Conservation (phyloP, 2,888 invertebrate species). For the Cheilosia pagana region DNA sequence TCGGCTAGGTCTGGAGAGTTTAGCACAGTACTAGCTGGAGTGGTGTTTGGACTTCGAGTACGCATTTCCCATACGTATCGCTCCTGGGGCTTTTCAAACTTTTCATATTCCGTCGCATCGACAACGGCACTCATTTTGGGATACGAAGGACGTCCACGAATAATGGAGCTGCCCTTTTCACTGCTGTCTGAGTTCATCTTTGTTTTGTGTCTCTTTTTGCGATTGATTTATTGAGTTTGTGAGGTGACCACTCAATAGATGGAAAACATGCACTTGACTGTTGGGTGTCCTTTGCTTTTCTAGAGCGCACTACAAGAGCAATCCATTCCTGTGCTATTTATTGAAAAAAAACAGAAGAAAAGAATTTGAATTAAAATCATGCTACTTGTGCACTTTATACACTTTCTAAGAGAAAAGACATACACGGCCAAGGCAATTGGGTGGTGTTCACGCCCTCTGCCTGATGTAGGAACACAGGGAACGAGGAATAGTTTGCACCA, state of each 20-base stretch:
- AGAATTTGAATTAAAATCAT: constrained; percentile 57
- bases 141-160: constrained; percentile 60
- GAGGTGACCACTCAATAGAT: constrained; percentile 32
- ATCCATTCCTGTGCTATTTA: constrained; percentile 49
- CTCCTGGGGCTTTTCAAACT: constrained; percentile 79
- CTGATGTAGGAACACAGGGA: constrained; percentile 30
- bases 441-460: constrained; percentile 72
- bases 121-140: constrained; percentile 66
- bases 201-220: constrained; percentile 37
- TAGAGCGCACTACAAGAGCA: constrained; percentile 66
- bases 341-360: constrained; percentile 29
- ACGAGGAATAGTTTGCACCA: constrained; percentile 13
- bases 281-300: constrained; percentile 49
- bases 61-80: constrained; percentile 83
- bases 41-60: constrained; percentile 82
- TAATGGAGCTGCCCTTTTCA: constrained; percentile 70
- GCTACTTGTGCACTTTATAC: constrained; percentile 50
- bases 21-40: constrained; percentile 83
- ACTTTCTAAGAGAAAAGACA: constrained; percentile 44
- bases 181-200: constrained; percentile 75
- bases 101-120: constrained; percentile 49
- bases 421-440: constrained; percentile 71
- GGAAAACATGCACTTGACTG: constrained; percentile 62
- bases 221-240: constrained; percentile 44
- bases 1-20: constrained; percentile 83